These are phyloP conservation scores for Agrenia bidenticulata DNA, from an alignment of 2,888 invertebrate species.

Conservation along the genomic window DNA sequence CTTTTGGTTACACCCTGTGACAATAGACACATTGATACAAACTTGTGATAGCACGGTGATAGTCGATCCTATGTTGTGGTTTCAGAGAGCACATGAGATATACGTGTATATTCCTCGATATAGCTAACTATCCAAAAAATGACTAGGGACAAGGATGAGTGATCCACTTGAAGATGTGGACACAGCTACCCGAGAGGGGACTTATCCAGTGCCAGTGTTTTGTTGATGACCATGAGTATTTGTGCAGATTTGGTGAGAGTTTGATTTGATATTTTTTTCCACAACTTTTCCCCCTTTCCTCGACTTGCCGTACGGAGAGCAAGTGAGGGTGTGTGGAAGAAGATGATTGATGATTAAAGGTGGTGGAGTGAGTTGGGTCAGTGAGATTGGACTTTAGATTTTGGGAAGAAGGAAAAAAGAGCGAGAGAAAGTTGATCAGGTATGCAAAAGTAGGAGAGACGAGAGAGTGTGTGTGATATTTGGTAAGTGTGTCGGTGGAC, in stretches of 20 bases:
- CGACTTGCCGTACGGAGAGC: too few relatives aligned
- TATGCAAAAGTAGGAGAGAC: conserved; percentile 15
- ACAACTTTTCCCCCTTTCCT: too few relatives aligned
- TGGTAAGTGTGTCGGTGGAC: background rate
- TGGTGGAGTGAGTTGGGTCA: background rate
- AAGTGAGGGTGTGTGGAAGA: background rate
- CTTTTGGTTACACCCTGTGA: background rate
- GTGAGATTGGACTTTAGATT: background rate
- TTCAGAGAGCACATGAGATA: background rate
- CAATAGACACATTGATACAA: conserved; percentile 6
- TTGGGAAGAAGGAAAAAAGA: background rate
- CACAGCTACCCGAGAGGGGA: too few relatives aligned
- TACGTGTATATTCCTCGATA: background rate
- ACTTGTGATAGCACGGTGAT: background rate
- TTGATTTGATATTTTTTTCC: too few relatives aligned
- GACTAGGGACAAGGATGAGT: too few relatives aligned
- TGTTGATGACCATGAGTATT: too few relatives aligned
- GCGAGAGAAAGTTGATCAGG: conserved; percentile 29
- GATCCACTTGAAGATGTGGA: too few relatives aligned
- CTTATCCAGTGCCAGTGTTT: too few relatives aligned
- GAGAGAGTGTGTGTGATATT: conserved; percentile 1
- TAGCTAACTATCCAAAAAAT: too few relatives aligned
- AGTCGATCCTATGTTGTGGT: too few relatives aligned
- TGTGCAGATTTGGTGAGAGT: too few relatives aligned
- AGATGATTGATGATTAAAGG: background rate